These are phyloP conservation scores for Trichonephila clavata DNA, from an alignment of 1,140 invertebrate genomes.

Conservation along the genomic window DNA sequence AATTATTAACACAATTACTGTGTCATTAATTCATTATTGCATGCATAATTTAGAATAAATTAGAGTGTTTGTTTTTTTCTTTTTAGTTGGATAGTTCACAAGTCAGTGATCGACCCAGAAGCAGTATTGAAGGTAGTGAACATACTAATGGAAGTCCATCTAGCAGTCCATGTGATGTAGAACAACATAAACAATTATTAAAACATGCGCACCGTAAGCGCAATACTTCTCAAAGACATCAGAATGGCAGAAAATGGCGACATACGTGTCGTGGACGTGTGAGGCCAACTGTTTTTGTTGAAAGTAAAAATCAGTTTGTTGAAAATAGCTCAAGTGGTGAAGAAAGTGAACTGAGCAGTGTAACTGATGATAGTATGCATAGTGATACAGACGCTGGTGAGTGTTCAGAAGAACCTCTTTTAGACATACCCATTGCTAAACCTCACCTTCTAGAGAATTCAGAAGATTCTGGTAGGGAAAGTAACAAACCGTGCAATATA, in stretches of 20 bases:
- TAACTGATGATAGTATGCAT: constrained; percentile 77
- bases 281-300: constrained; percentile 75
- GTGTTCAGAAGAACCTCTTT: constrained; percentile 67
- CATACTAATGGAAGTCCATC: constrained; percentile 62
- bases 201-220: constrained; percentile 34
- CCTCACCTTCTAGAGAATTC: constrained; percentile 78
- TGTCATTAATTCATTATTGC: too few relatives aligned
- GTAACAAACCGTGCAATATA: constrained; percentile 80
- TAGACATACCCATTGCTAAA: constrained; percentile 65
- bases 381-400: constrained; percentile 71
- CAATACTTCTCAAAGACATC: constrained; percentile 38
- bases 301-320: constrained; percentile 79
- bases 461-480: constrained; percentile 82
- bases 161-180: constrained; percentile 74
- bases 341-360: constrained; percentile 77
- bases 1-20: too few relatives aligned
- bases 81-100: constrained; percentile 81
- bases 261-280: constrained; percentile 79
- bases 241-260: constrained; percentile 78
- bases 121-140: constrained; percentile 80
- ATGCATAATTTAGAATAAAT: not conserved
- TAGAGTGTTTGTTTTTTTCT: not conserved
- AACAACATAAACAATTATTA: constrained; percentile 38
- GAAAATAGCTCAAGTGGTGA: constrained; percentile 78
- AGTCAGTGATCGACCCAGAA: constrained; percentile 81